Base-by-base conservation (phyloP, 1,140 invertebrate species). In the Oryzaephilus surinamensis region DNA sequence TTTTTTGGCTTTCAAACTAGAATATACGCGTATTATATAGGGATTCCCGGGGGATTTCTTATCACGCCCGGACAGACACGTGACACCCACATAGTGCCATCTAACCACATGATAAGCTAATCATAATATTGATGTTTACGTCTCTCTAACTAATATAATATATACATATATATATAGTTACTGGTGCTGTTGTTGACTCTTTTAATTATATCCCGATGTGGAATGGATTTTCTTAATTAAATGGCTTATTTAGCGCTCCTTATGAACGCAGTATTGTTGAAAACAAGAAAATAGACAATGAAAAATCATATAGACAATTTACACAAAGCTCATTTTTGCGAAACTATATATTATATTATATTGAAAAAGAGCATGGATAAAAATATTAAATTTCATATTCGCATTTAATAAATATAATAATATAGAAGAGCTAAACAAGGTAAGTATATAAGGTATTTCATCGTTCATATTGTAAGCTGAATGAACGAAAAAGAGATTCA, bases 381-480 rank as follows among this genome's bases (percentile, higher is more conserved):
- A 46, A 23, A 46, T 43, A 46, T 46, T 43, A 43, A 43, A 47
- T 41, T 45, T 32, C 38, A 44, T 40, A 43, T 33, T n/a, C 45
- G 28, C 32, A 36, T 47, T 31, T 43, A 44, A 43, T 47, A 47
- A 43, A n/a, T n/a, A n/a, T n/a, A n/a, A n/a, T n/a, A n/a, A n/a
- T n/a, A n/a, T 24, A 39, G 35, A 39, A 12, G 29, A 39, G 24
- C 32, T 20, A 19, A 45, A 48, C 32, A n/a, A n/a, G n/a, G n/a
- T n/a, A n/a, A n/a, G n/a, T n/a, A n/a, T n/a, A n/a, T n/a, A 49
- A 45, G 46, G 42, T 34, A 30, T 46, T 41, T 33, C 38, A 40
- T 33, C n/a, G n/a, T n/a, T n/a, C n/a, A n/a, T n/a, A 40, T n/a
- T 36, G 27, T 27, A 18, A 31, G 34, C 15, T 19, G 28, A 14